A percentile compares a stretch with the other conserved stretches of the same genome.
These are phyloP conservation scores for Hypanus sabinus DNA, from an alignment of 2,113 vertebrate genomes.

Conservation along the genomic window DNA sequence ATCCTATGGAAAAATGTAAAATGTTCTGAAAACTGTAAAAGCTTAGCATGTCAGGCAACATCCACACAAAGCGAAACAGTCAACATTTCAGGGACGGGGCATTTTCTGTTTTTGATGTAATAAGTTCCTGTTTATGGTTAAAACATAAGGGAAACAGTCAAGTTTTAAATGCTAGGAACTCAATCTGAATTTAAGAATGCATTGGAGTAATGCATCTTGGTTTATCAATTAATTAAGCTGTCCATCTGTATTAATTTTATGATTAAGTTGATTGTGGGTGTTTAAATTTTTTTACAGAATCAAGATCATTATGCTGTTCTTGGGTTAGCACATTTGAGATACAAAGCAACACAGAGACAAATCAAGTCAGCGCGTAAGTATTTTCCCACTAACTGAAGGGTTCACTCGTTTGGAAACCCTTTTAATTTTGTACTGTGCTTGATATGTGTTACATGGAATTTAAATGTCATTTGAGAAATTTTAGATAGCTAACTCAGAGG, in stretches of 20 bases:
- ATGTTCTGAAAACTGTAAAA: too few species aligned
- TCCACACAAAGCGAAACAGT: too few species aligned
- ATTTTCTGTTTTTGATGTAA: neutral
- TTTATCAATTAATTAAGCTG: neutral
- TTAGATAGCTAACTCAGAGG: neutral
- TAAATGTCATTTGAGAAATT: neutral
- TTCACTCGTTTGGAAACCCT: neutral
- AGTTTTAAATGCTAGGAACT: neutral
- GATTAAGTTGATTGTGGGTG: constrained; percentile 23
- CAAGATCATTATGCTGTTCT: constrained; percentile 96
- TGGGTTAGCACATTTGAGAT: constrained; percentile 76
- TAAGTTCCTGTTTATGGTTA: neutral
- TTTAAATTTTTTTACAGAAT: constrained; percentile 64
- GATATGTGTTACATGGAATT: neutral
- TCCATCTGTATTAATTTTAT: neutral
- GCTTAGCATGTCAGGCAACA: too few species aligned
- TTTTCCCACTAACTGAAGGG: constrained; percentile 1
- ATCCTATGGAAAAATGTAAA: neutral
- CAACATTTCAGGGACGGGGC: too few species aligned
- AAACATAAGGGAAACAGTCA: neutral
- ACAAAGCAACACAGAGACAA: constrained; percentile 92
- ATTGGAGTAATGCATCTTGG: neutral
- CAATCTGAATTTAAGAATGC: neutral
- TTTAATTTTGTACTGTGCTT: neutral
- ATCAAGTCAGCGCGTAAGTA: constrained; percentile 98